Base-by-base conservation (phyloP, 2,888 invertebrate species). In the Drosophila kambysellisi region DNA sequence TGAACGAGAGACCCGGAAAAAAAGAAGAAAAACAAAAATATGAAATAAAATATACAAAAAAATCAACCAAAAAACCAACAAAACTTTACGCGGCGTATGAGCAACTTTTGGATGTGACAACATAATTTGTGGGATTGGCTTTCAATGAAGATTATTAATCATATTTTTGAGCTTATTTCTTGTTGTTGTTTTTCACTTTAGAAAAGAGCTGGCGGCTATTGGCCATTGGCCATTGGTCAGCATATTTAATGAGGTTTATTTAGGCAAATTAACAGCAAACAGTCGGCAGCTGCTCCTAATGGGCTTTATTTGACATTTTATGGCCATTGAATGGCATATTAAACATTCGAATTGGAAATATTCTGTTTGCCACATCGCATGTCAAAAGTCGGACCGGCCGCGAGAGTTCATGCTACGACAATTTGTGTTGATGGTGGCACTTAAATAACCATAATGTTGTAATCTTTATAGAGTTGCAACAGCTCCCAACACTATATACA, bases 181-280 rank as follows among this genome's bases (percentile, higher is more conserved):
- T 62, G 57, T 70, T 63, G 61, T 46, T 70, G 65, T 41, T 71
- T 41, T 63, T 63, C 20, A 62, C 20, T 46, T 41, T 61, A 66
- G 63, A 59, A 52, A 65, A 63, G 65, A 68, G 51, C 68, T 68
- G 56, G 35, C 41, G 71, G 48, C 72, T 56, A 64, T 57, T 56
- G 53, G 53, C 41, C 54, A 68, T 80, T 66, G 57, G 61, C 37
- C 59, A 80, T 76, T 63, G 51, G 62, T 75, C 84, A 81, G 89
- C 90, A 90, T 90, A 86, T 76, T 76, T 83, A 86, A 86, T 86
- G 83, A 86, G 81, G 81, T 90, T 86, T 79, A 82, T 82, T 82
- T 84, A 84, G 82, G 74, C 84, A 84, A 82, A 79, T 79, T 73
- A 79, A 82, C 73, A 78, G 60, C 82, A 65, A 69, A 63, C 61